A percentile compares a stretch with the other conserved stretches of the same genome.
phyloP scores from a whole-genome alignment of 2,113 vertebrate genomes.

The Eclectus roratus region DNA sequence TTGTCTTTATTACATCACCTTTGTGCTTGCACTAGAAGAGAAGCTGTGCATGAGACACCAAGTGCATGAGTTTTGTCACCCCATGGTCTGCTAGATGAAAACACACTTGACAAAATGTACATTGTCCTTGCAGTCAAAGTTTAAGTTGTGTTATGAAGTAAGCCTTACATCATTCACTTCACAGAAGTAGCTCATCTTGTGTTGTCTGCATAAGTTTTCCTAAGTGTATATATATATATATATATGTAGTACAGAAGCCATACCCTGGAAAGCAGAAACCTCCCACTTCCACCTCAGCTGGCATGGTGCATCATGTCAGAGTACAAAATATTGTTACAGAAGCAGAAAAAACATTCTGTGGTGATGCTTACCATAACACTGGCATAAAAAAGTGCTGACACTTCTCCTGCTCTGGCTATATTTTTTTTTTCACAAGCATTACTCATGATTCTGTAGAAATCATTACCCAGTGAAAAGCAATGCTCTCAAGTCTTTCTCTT shows the following conservation, averaged over 20 bases:
- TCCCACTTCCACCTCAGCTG: not conserved
- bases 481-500: not conserved
- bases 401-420: not conserved
- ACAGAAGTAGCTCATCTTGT: not conserved
- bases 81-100: not conserved
- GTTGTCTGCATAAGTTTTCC: not conserved
- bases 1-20: not conserved
- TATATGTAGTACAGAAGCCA: not conserved
- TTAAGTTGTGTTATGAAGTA: not conserved
- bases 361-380: not conserved
- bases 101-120: not conserved
- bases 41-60: not conserved
- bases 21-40: not conserved
- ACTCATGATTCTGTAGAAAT: not conserved
- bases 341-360: not conserved
- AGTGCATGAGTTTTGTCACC: not conserved
- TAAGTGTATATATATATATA: no score
- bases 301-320: not conserved
- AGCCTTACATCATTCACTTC: not conserved
- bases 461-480: not conserved
- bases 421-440: not conserved
- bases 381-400: not conserved
- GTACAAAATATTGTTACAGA: not conserved
- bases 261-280: not conserved
- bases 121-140: not conserved